These are phyloP conservation scores for Paguma larvata DNA, from an alignment of 2,797 vertebrate genomes.

Conservation along the genomic window DNA sequence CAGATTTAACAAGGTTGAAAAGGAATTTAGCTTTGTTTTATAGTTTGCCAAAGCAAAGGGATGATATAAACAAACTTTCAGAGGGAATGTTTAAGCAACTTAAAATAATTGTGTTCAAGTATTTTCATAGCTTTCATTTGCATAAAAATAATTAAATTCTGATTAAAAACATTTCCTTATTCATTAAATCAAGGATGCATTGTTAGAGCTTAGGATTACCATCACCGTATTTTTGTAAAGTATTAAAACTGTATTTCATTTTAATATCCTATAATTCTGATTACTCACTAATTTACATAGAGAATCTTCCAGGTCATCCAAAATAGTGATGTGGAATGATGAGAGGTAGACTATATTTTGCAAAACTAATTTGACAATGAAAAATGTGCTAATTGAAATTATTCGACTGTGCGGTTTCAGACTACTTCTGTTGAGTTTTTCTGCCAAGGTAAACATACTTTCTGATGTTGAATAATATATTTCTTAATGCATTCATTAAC, in stretches of 20 bases:
- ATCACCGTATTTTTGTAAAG: background rate
- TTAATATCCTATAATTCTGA: constrained; percentile 18
- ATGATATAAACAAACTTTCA: constrained; percentile 62
- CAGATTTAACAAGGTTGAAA: background rate
- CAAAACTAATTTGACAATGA: constrained; percentile 13
- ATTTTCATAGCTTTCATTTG: constrained; percentile 43
- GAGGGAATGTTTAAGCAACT: background rate
- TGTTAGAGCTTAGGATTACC: constrained; percentile 58
- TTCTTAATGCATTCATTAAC: constrained; percentile 18
- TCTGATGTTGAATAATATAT: background rate
- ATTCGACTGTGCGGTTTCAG: background rate
- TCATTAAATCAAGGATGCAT: constrained; percentile 61
- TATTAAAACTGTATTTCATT: constrained; percentile 39
- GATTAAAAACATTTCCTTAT: constrained; percentile 52
- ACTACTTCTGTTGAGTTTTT: background rate
- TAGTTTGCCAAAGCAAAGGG: constrained; percentile 22
- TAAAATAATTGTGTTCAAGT: constrained; percentile 55
- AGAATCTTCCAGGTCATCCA: background rate
- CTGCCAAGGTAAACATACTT: constrained; percentile 8
- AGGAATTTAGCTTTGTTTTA: constrained; percentile 42
- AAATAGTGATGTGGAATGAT: background rate
- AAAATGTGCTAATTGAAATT: background rate
- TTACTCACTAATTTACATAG: constrained; percentile 33
- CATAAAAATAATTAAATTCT: constrained; percentile 58
- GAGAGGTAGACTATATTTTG: background rate